These are phyloP conservation scores for Tigriopus californicus DNA, from an alignment of 2,888 invertebrate species.

Conservation along the genomic window DNA sequence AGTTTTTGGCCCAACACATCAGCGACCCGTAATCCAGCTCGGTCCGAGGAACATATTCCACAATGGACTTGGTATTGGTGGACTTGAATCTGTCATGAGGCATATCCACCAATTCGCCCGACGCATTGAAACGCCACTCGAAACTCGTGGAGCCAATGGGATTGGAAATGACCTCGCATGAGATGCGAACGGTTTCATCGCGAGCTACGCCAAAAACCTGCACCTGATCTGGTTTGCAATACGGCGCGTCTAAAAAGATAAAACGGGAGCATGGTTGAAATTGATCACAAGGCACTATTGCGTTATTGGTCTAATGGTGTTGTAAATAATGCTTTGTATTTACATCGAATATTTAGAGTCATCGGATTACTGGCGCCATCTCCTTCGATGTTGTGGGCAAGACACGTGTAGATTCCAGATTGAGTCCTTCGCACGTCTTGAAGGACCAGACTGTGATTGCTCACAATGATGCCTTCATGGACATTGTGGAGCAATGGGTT, in stretches of 20 bases:
- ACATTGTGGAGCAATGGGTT: background rate
- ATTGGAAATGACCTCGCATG: background rate
- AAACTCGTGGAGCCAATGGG: background rate
- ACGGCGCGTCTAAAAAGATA: conserved; percentile 8
- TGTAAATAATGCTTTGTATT: background rate
- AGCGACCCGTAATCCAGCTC: conserved; percentile 13
- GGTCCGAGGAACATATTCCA: conserved; percentile 8
- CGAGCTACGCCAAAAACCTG: conserved; percentile 13
- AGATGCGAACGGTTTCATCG: background rate
- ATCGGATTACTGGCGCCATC: conserved; percentile 13
- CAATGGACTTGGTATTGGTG: background rate
- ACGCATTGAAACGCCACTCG: conserved; percentile 7
- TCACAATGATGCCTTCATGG: conserved; percentile 6
- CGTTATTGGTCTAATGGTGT: background rate
- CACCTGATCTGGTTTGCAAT: conserved; percentile 8
- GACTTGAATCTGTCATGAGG: conserved; percentile 8
- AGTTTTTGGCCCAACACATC: conserved; percentile 14
- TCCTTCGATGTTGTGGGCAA: conserved; percentile 13
- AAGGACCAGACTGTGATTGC: conserved; percentile 7
- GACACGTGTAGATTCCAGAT: conserved; percentile 15
- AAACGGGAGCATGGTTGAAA: background rate
- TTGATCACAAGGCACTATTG: too few species aligned
- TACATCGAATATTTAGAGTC: conserved; percentile 13
- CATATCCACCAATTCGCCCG: conserved; percentile 7
- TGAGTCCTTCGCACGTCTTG: background rate